Conservation (phyloP, 2,797 vertebrate species). For the Lagodon rhomboides region DNA sequence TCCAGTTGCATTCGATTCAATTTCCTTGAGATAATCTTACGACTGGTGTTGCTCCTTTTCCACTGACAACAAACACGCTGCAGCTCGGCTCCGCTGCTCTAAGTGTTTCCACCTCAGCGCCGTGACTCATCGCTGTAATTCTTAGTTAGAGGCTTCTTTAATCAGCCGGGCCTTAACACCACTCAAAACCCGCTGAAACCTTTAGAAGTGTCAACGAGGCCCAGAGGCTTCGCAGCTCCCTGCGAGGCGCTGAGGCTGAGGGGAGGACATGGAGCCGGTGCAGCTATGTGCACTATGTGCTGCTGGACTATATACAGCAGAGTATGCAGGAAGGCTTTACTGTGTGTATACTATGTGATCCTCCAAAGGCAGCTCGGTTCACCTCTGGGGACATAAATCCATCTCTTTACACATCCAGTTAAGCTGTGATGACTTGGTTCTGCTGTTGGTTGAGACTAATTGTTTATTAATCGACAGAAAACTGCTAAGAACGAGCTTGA, state of each 20-base stretch:
- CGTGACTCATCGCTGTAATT: conserved; percentile 61
- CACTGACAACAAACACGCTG: conserved; percentile 11
- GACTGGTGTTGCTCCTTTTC: conserved; percentile 29
- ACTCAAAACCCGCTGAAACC: conserved; percentile 35
- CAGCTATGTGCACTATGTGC: conserved; percentile 9
- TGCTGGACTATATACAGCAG: conserved; percentile 8
- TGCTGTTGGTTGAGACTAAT: neutral
- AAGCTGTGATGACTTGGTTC: neutral
- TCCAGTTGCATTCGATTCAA: too few species aligned
- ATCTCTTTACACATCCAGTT: neutral
- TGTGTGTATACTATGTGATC: neutral
- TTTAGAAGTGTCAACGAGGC: conserved; percentile 53
- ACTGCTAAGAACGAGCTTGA: too few species aligned
- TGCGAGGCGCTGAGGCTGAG: neutral
- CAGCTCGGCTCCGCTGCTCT: conserved; percentile 25
- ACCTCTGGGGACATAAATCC: neutral
- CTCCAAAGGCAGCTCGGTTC: neutral
- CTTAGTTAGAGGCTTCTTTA: conserved; percentile 55
- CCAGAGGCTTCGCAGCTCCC: conserved; percentile 29
- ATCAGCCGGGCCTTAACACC: conserved; percentile 54
- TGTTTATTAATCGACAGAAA: neutral
- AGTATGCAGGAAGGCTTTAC: neutral
- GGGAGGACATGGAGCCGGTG: neutral
- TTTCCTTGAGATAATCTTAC: too few species aligned
- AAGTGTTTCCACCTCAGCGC: conserved; percentile 29